phyloP scores from a whole-genome alignment of 2,888 invertebrate genomes.

The Galeruca laticollis region DNA sequence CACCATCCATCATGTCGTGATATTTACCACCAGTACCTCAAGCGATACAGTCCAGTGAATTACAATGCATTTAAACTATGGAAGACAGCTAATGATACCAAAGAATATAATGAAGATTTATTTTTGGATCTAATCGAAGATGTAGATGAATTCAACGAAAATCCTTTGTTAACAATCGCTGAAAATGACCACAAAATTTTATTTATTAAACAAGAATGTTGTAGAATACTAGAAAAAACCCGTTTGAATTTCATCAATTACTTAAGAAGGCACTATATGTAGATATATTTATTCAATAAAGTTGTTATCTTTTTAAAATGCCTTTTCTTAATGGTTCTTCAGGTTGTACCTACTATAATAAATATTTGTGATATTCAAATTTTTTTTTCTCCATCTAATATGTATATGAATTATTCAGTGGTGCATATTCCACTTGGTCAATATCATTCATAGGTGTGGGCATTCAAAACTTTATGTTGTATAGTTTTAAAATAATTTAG shows the following conservation, averaged over 20 bases:
- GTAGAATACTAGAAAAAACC: constrained; percentile 52
- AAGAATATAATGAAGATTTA: constrained; percentile 50
- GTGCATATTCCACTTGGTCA: too few species aligned
- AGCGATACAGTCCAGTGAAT: constrained; percentile 31
- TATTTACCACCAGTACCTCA: constrained; percentile 40
- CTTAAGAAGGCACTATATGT: constrained; percentile 44
- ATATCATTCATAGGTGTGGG: too few species aligned
- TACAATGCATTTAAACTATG: constrained; percentile 51
- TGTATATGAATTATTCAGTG: too few species aligned
- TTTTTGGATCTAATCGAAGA: constrained; percentile 54
- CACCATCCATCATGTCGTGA: constrained; percentile 45
- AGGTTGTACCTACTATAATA: too few species aligned
- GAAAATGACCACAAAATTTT: constrained; percentile 52
- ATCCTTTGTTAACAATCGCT: constrained; percentile 52
- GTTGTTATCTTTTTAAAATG: constrained; percentile 7
- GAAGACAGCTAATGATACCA: constrained; percentile 46
- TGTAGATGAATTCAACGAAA: constrained; percentile 53
- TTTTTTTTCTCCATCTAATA: too few species aligned
- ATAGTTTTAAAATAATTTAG: too few species aligned
- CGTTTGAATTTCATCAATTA: constrained; percentile 50
- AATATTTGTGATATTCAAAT: too few species aligned
- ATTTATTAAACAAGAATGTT: constrained; percentile 56
- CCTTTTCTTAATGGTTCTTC: neutral
- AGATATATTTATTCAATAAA: constrained; percentile 21
- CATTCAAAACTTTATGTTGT: too few species aligned